Conservation (phyloP, 1,140 invertebrate species). For the Drosophila sulfurigaster region DNA sequence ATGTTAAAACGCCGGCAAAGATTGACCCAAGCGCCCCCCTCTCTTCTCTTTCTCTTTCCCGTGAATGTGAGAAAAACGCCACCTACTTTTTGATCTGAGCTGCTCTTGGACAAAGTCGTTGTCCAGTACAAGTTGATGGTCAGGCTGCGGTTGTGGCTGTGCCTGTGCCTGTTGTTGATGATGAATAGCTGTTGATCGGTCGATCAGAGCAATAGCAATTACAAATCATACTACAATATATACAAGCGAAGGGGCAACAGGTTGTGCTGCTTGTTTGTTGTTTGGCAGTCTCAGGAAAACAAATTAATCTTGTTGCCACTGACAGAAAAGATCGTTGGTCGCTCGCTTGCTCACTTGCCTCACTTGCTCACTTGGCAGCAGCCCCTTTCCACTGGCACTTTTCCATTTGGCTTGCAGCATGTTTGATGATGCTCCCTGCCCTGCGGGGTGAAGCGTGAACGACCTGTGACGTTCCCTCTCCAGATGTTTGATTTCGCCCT, state of each 20-base stretch:
- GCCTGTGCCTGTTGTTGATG: slow-evolving; percentile 50
- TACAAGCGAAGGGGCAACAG: slow-evolving; percentile 65
- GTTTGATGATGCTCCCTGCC: slow-evolving; percentile 48
- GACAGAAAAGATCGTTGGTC: slow-evolving; percentile 53
- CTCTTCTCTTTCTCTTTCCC: neutral
- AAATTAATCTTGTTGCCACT: slow-evolving; percentile 76
- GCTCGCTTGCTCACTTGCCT: slow-evolving; percentile 10
- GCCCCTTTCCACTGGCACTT: slow-evolving; percentile 16
- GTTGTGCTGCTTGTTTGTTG: slow-evolving; percentile 50
- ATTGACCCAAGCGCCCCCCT: slow-evolving; percentile 32
- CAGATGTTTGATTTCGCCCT: slow-evolving; percentile 80
- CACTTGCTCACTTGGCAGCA: slow-evolving; percentile 24
- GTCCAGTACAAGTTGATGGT: neutral
- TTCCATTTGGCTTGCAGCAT: slow-evolving; percentile 47
- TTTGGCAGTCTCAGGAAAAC: slow-evolving; percentile 63
- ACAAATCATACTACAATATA: slow-evolving; percentile 59
- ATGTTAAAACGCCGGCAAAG: slow-evolving; percentile 71
- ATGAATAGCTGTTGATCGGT: slow-evolving; percentile 57
- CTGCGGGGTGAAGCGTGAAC: slow-evolving; percentile 36
- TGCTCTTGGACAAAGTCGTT: neutral
- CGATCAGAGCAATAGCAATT: slow-evolving; percentile 68
- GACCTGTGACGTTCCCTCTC: slow-evolving; percentile 51
- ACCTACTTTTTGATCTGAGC: slow-evolving; percentile 59
- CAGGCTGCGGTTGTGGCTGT: too few species aligned
- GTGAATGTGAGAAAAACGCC: slow-evolving; percentile 76